These are phyloP conservation scores for Sander lucioperca DNA, from an alignment of 2,113 vertebrate species.

Conservation along the genomic window DNA sequence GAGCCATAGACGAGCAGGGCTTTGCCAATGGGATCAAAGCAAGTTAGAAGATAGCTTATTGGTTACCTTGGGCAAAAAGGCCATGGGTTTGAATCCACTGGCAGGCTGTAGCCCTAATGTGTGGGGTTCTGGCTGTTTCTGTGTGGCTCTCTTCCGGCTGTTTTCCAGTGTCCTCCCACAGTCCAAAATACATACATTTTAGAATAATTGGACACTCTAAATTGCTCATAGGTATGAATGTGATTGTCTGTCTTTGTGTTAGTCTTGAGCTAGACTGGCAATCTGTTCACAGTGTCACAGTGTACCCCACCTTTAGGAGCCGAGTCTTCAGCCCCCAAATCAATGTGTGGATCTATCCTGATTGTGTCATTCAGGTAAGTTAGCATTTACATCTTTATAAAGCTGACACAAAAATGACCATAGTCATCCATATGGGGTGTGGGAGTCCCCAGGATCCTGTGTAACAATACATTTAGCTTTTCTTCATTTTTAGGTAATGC, in stretches of 20 bases:
- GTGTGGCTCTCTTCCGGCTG: background rate
- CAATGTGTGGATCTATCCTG: background rate
- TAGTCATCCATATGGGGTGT: no score
- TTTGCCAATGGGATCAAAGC: background rate
- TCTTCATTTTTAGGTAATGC: background rate
- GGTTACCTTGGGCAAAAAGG: background rate
- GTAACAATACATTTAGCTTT: background rate
- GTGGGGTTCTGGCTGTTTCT: background rate
- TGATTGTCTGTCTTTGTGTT: background rate
- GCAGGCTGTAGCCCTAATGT: background rate
- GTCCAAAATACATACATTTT: background rate
- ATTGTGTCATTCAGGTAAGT: background rate
- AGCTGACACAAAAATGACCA: background rate
- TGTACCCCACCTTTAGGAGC: background rate
- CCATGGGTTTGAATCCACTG: background rate
- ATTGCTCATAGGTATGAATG: background rate
- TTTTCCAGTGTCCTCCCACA: background rate
- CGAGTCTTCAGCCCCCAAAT: background rate
- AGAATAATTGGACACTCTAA: background rate
- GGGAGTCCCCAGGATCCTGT: background rate
- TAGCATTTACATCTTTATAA: background rate
- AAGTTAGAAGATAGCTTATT: background rate
- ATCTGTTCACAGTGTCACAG: background rate
- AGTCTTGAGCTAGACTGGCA: background rate
- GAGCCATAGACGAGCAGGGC: background rate